Evolutionary conservation across 1,140 invertebrate genomes (phyloP).

Genomic region (Wasmannia auropunctata): DNA sequence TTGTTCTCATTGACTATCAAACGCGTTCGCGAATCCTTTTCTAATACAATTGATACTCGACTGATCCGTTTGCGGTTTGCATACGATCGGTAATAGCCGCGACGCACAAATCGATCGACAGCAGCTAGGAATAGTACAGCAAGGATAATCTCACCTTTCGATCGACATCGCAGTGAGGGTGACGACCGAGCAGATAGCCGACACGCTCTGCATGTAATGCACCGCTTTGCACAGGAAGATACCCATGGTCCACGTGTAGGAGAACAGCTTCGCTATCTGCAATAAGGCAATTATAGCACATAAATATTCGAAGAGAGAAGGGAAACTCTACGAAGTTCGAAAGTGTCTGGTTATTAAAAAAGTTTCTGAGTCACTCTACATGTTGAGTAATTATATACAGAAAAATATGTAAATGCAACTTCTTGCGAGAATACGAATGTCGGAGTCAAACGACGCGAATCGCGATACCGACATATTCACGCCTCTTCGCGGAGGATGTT

Average conservation of each 20-base stretch:
- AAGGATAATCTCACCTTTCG: constrained; percentile 87
- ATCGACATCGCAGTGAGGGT: constrained; percentile 92
- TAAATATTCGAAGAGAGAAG: not conserved
- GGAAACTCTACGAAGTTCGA: not conserved
- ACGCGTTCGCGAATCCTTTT: not conserved
- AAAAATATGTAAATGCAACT: not conserved
- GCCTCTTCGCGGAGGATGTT: not conserved
- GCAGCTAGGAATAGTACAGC: not conserved
- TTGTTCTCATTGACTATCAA: not conserved
- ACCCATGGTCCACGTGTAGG: constrained; percentile 91
- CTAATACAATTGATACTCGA: not conserved
- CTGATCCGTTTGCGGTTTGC: not conserved
- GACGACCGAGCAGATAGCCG: constrained; percentile 91
- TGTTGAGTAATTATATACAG: not conserved
- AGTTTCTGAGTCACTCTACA: not conserved
- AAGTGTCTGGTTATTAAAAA: not conserved
- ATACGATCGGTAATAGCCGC: not conserved
- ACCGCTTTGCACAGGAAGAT: constrained; percentile 90
- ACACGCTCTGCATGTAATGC: constrained; percentile 92
- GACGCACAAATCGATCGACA: not conserved
- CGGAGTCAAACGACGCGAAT: not conserved
- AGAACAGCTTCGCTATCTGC: constrained; percentile 91
- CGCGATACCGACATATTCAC: not conserved
- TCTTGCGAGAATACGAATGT: not conserved
- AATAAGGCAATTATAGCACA: constrained; percentile 72